These are phyloP conservation scores for Carlito syrichta DNA, from an alignment of 2,113 vertebrate genomes.

Conservation along the genomic window DNA sequence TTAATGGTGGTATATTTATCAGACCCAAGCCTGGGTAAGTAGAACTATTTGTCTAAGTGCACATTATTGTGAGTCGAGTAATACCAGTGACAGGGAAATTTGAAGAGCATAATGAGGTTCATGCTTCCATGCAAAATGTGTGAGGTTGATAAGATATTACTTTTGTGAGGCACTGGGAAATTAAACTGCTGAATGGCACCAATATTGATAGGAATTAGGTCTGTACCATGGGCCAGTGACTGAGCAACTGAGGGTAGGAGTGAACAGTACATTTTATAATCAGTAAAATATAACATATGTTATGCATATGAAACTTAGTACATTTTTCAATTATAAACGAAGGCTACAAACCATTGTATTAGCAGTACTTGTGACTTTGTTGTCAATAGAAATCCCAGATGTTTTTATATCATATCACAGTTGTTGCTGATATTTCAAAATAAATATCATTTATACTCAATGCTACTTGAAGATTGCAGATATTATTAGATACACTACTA, in stretches of 20 bases:
- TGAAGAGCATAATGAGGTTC: conserved; percentile 47
- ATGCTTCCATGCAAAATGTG: conserved; percentile 43
- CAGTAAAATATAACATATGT: neutral
- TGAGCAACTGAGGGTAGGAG: neutral
- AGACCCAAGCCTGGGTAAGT: conserved; percentile 25
- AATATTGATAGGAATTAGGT: neutral
- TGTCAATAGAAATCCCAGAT: neutral
- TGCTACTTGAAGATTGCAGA: conserved; percentile 9
- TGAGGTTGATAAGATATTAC: conserved; percentile 44
- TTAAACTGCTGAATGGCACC: conserved; percentile 29
- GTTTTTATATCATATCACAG: neutral
- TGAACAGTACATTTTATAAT: neutral
- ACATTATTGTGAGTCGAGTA: conserved; percentile 2
- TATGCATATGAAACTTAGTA: neutral
- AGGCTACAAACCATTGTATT: neutral
- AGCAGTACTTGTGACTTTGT: neutral
- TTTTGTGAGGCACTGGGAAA: conserved; percentile 38
- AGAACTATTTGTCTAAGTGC: conserved; percentile 33
- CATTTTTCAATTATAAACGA: neutral
- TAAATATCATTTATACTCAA: neutral
- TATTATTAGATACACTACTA: neutral
- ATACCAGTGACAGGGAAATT: neutral
- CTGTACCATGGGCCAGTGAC: neutral
- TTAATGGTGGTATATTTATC: conserved; percentile 48
- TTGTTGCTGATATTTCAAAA: conserved; percentile 18